Conservation (phyloP, 2,888 invertebrate genomes). For the Cybosia mesomella region DNA sequence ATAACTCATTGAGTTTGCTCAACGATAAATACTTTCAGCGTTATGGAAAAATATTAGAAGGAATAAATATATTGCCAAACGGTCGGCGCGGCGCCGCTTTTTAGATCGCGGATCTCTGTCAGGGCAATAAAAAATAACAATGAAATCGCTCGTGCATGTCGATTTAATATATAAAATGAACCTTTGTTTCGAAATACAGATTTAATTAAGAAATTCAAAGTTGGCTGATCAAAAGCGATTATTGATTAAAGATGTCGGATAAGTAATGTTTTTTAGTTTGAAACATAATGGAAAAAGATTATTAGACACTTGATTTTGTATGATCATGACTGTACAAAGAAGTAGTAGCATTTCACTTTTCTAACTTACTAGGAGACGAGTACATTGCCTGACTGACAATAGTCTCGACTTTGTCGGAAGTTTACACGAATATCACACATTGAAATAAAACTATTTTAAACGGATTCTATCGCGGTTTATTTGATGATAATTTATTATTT, state of each 20-base stretch:
- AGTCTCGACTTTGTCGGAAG: no score
- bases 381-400: not conserved
- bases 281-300: constrained; percentile 19
- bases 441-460: no score
- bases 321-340: no score
- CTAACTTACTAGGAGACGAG: not conserved
- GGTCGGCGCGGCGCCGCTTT: constrained; percentile 18
- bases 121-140: constrained; percentile 33
- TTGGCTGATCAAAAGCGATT: constrained; percentile 35
- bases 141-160: constrained; percentile 36
- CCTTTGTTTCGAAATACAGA: constrained; percentile 31
- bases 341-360: no score
- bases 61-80: constrained; percentile 37
- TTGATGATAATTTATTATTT: no score
- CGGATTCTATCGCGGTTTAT: no score
- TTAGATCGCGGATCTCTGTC: constrained; percentile 35
- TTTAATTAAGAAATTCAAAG: constrained; percentile 43
- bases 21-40: constrained; percentile 37
- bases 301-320: not conserved
- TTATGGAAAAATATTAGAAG: constrained; percentile 30
- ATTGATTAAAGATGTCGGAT: constrained; percentile 25
- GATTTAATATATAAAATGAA: constrained; percentile 35
- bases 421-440: no score
- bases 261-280: constrained; percentile 17
- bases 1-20: constrained; percentile 56